Evolutionary conservation across 2,113 vertebrate species (phyloP), one percentile per base, ranked within the genome.

Genomic region (Embiotoca jacksoni): DNA sequence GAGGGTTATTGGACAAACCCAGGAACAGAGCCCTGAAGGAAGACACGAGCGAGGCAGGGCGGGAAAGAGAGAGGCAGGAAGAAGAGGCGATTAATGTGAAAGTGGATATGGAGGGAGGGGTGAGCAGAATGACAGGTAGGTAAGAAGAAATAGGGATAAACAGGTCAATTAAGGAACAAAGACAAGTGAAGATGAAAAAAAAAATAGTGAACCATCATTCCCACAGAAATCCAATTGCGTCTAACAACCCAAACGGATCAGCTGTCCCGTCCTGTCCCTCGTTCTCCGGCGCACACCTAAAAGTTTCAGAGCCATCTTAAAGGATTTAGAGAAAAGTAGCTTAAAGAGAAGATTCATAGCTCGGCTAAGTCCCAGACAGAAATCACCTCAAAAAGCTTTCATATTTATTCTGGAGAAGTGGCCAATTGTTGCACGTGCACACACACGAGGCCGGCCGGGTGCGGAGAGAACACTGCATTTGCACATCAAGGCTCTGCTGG

Each of bases 1-100:
- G 96, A 75, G 95, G 95, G 88, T 97, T 97, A 86, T 96, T 95
- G 83, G 95, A 96, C 83, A 97, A 93, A 78, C 96, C 96, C 60
- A 96, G 93, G 77, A 97, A 94, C 75, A 97, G 92, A 16, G 96
- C 96, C 91, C 96, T 97, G 89, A 33, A 91, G 66, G 71, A 54
- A 78, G 78, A 85, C 77, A 89, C 49, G 41, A 62, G 16, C 6
- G 44, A 67, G 52, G 33, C 59, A 50, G 75, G 30, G 75, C 6
- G 59, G 8, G 39, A 5, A 3, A 7, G 16, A 14, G 16, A 14
- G 16, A 8, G 3, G 39, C 1, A 33, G 15, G 61, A 46, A 44
- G 16, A 44, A 33, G 44, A 33, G 49, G 5, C 16, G 49, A 44
- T 44, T 57, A 57, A 56, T 44, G 2, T 3, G 13, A 41, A 59